phyloP scores from a whole-genome alignment of 1,140 invertebrate species.

The Diachasma alloeum region DNA sequence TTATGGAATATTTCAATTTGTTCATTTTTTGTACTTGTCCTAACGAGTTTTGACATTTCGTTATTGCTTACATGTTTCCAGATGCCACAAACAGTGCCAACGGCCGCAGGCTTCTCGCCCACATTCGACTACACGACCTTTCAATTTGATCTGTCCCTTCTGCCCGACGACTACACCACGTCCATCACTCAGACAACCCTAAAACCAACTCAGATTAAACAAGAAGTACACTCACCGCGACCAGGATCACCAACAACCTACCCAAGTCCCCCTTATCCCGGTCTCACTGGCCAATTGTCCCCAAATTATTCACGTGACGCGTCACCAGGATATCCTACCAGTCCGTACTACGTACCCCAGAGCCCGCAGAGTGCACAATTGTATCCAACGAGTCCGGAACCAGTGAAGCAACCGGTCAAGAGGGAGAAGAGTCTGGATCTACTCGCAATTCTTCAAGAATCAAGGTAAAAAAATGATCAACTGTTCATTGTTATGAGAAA shows the following conservation, averaged over 20 bases:
- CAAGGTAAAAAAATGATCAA: conserved; percentile 50
- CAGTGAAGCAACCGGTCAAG: conserved; percentile 62
- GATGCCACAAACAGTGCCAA: conserved; percentile 85
- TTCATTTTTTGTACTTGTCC: not conserved
- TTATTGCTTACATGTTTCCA: conserved; percentile 60
- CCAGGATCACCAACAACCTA: conserved; percentile 59
- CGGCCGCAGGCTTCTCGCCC: conserved; percentile 73
- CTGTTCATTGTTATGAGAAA: too few relatives aligned
- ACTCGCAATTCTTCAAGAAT: conserved; percentile 62
- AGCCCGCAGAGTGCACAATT: conserved; percentile 65
- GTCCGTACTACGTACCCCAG: conserved; percentile 65
- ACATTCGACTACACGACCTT: conserved; percentile 74
- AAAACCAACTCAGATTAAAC: conserved; percentile 58
- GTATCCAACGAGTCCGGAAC: conserved; percentile 65
- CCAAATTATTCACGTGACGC: conserved; percentile 68
- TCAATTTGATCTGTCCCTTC: conserved; percentile 78
- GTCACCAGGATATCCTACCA: conserved; percentile 70
- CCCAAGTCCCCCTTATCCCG: conserved; percentile 69
- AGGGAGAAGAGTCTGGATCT: conserved; percentile 64
- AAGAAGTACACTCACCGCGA: conserved; percentile 56
- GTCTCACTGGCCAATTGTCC: conserved; percentile 63
- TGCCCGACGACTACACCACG: conserved; percentile 69
- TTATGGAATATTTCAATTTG: too few relatives aligned
- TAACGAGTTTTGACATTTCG: not conserved
- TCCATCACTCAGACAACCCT: conserved; percentile 41